Evolutionary conservation across 2,888 invertebrate species (phyloP).

Genomic region (Trichogramma evanescens): DNA sequence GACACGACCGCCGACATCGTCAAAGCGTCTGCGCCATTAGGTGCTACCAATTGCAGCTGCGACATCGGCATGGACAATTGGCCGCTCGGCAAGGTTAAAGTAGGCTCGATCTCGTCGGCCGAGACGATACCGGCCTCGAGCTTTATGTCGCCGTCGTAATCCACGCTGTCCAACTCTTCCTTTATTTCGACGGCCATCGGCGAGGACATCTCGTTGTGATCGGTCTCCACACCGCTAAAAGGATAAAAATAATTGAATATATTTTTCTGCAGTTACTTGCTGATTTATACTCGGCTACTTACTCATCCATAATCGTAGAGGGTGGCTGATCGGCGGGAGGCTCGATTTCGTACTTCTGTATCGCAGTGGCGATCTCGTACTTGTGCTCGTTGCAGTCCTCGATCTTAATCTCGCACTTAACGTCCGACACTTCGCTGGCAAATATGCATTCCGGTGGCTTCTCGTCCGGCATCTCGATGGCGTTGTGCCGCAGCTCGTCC

Average conservation of each 20-base stretch:
- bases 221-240: conserved; percentile 7
- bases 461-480: conserved; percentile 21
- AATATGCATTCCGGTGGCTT: conserved; percentile 27
- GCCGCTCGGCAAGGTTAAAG: too few species aligned
- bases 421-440: neutral
- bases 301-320: conserved; percentile 20
- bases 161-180: conserved; percentile 41
- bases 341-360: conserved; percentile 20
- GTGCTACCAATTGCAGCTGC: neutral
- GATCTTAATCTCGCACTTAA: conserved; percentile 36
- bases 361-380: neutral
- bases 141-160: conserved; percentile 37
- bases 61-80: conserved; percentile 4
- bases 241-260: neutral
- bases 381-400: conserved; percentile 29
- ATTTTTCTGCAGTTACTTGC: too few species aligned
- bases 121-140: conserved; percentile 14
- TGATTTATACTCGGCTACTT: neutral
- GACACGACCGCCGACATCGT: too few species aligned
- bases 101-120: conserved; percentile 1
- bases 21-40: too few species aligned
- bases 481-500: conserved; percentile 36
- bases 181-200: conserved; percentile 37
- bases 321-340: conserved; percentile 18
- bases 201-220: conserved; percentile 28